These are phyloP conservation scores for Chlorocebus sabaeus DNA, from an alignment of 2,113 vertebrate species.

Conservation along the genomic window DNA sequence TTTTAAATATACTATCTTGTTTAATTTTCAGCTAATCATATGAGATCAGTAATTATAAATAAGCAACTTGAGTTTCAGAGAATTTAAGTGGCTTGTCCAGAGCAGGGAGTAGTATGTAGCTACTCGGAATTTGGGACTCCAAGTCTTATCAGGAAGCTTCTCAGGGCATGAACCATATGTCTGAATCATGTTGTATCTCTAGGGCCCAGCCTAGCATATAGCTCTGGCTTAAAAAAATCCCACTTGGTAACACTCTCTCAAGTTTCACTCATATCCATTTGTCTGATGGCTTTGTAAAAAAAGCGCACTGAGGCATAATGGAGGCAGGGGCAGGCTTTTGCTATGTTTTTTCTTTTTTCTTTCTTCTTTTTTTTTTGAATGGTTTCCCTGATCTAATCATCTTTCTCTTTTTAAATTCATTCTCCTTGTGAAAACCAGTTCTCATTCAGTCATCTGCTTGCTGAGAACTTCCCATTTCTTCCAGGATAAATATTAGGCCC, in stretches of 20 bases:
- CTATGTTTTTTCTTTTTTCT: too few species aligned
- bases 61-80: neutral
- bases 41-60: slow-evolving; percentile 3
- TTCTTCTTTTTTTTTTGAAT: neutral
- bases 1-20: neutral
- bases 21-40: slow-evolving; percentile 4
- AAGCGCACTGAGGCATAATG: neutral
- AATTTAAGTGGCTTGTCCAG: neutral
- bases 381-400: neutral
- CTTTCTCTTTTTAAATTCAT: neutral
- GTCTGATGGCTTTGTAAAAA: neutral
- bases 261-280: neutral
- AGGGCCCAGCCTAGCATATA: neutral
- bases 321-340: neutral
- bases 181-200: neutral
- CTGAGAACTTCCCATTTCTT: neutral
- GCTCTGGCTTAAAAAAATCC: neutral
- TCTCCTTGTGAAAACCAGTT: neutral
- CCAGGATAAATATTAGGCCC: neutral
- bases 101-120: neutral
- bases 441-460: neutral
- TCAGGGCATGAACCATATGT: neutral
- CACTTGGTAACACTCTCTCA: neutral
- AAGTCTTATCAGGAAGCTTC: neutral
- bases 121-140: neutral